Conservation (phyloP, 2,113 vertebrate genomes). For the Podarcis muralis region DNA sequence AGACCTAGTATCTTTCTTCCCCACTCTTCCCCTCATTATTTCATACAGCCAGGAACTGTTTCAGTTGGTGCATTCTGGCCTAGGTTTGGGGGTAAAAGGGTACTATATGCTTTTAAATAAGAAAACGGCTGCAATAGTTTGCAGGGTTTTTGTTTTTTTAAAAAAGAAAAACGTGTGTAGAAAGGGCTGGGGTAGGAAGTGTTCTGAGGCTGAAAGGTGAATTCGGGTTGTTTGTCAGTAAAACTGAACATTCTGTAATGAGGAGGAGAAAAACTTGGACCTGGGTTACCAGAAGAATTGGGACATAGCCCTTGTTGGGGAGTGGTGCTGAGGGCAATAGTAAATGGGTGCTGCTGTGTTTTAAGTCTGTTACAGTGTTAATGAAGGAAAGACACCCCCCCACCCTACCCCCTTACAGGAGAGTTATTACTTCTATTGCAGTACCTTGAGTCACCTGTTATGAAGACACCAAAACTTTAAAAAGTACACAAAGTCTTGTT, state of each 20-base stretch:
- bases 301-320: background rate
- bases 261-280: background rate
- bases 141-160: background rate
- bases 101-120: background rate
- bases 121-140: background rate
- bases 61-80: background rate
- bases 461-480: background rate
- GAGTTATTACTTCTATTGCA: background rate
- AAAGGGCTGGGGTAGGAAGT: conserved; percentile 10
- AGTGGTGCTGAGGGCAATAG: background rate
- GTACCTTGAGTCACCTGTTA: background rate
- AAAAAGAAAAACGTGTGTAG: conserved; percentile 4
- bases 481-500: background rate
- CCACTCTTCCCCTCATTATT: background rate
- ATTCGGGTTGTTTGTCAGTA: background rate
- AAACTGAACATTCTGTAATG: background rate
- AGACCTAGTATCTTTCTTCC: background rate
- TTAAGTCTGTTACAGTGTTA: background rate
- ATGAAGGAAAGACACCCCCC: background rate
- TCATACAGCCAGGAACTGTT: background rate
- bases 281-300: background rate
- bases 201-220: background rate
- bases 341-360: background rate
- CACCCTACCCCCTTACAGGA: background rate
- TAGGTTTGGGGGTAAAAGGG: background rate